phyloP scores from a whole-genome alignment of 2,888 invertebrate genomes.

The Hyposoter didymator region DNA sequence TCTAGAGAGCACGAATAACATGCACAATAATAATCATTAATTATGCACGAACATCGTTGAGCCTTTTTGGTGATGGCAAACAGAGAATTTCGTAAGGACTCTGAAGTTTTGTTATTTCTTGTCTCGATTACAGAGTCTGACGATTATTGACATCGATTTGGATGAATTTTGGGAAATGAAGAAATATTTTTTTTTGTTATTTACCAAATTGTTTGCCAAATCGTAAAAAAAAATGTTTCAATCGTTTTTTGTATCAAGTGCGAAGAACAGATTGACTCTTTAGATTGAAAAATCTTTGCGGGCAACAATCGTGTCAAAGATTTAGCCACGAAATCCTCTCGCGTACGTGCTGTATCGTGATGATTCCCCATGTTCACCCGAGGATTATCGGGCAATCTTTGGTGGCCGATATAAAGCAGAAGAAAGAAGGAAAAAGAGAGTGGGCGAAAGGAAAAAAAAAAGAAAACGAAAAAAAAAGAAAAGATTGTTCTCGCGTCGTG shows the following conservation, averaged over 20 bases:
- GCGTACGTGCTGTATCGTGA: conserved; percentile 48
- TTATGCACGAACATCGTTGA: conserved; percentile 6
- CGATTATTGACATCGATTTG: not conserved
- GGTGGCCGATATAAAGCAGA: conserved; percentile 42
- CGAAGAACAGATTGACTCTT: not conserved
- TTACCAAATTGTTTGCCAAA: not conserved
- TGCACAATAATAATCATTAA: not conserved
- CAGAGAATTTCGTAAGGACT: not conserved
- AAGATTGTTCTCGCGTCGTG: conserved; percentile 44
- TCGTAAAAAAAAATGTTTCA: too few relatives aligned
- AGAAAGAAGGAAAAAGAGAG: not conserved
- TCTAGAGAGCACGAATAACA: conserved; percentile 4
- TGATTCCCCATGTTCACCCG: conserved; percentile 6
- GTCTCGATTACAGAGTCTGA: not conserved
- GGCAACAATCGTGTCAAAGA: conserved; percentile 18
- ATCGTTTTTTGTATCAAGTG: too few relatives aligned
- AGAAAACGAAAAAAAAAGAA: conserved; percentile 16
- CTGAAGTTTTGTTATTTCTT: not conserved
- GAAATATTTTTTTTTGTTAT: not conserved
- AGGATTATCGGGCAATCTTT: conserved; percentile 64
- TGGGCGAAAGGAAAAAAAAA: conserved; percentile 20
- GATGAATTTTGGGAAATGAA: not conserved
- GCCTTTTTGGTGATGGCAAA: not conserved
- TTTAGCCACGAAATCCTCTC: conserved; percentile 33
- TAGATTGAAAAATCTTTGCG: not conserved